Evolutionary conservation across 2,888 invertebrate genomes (phyloP).

Genomic region (Nyleta sp.): DNA sequence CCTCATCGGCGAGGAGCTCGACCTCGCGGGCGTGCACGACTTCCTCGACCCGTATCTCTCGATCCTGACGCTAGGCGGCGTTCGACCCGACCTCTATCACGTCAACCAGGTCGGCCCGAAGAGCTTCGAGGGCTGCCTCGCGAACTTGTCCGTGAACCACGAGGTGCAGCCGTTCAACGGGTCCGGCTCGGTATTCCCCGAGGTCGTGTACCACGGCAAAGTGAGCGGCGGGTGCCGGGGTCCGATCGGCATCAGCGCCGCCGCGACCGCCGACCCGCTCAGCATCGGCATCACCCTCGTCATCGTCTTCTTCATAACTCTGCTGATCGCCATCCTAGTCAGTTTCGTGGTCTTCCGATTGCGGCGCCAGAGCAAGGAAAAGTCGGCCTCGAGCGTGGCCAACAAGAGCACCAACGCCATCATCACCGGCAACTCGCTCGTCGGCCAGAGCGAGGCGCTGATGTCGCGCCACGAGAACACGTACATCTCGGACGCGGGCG

Average conservation of each 20-base stretch:
- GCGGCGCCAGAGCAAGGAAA: conserved; percentile 93
- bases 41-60: conserved; percentile 96
- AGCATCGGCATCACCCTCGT: conserved; percentile 97
- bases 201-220: conserved; percentile 88
- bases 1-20: conserved; percentile 92
- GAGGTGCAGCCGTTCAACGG: conserved; percentile 96
- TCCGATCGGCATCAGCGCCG: conserved; percentile 86
- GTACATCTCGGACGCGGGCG: conserved; percentile 85
- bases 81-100: conserved; percentile 85
- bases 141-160: conserved; percentile 94
- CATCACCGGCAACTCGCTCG: conserved; percentile 87
- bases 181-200: conserved; percentile 91
- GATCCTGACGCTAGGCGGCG: conserved; percentile 91
- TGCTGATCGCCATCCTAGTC: conserved; percentile 93
- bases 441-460: conserved; percentile 87
- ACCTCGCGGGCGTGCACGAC: conserved; percentile 93
- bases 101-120: conserved; percentile 83
- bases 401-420: conserved; percentile 91
- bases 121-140: conserved; percentile 94
- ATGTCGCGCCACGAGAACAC: conserved; percentile 88
- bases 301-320: conserved; percentile 95
- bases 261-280: conserved; percentile 91
- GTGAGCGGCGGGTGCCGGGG: conserved; percentile 90
- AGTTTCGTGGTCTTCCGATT: conserved; percentile 96
- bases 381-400: conserved; percentile 88